Base-by-base conservation (phyloP, 2,888 invertebrate species). In the Amaurobius ferox region DNA sequence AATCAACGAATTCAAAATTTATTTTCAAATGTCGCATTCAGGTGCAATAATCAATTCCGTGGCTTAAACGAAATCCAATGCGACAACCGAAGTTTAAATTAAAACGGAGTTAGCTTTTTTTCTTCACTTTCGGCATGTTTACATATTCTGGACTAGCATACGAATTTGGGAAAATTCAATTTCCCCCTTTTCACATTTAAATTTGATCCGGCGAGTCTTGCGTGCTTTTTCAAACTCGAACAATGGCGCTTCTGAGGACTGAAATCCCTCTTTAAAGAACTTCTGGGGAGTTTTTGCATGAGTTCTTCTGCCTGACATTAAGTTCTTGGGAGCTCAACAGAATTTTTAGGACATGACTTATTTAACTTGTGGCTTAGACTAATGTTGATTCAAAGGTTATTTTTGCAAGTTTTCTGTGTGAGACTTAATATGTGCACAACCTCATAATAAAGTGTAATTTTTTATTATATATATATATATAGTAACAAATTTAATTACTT, bases 161-260 rank as follows among this genome's bases (percentile, higher is more conserved):
- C 13, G 74, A 70, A 74, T 62, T 68, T 62, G 6, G 26, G 39
- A 29, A 73, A 81, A 81, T 76, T 81, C 81, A 74, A 81, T 81
- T 81, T 81, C 74, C 74, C 30, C 28, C 81, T 74, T 74, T 81
- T 81, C 74, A 81, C 74, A 81, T 81, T 81, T 81, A 81, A 81
- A 81, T 81, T 74, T 81, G 67, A 68, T 70, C 61, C 62, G 9
- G 40, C 29, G 32, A 61, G 40, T 13, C 40, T 23, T 1, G 19
- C 44, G 29, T 48, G 68, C 19, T 19, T 62, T 81, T 74, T 81
- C 62, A 68, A 61, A 66, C 32, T 40, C 32, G 39, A 81, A 81
- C 81, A 81, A 81, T 81, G 62, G 28, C 26, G 7, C 16, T 16
- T 72, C 23, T 23, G 55, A 55, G 55, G 23, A 23, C 55, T 2